Evolutionary conservation across 2,797 vertebrate genomes (phyloP).

Genomic region (Jordanella pulchra): DNA sequence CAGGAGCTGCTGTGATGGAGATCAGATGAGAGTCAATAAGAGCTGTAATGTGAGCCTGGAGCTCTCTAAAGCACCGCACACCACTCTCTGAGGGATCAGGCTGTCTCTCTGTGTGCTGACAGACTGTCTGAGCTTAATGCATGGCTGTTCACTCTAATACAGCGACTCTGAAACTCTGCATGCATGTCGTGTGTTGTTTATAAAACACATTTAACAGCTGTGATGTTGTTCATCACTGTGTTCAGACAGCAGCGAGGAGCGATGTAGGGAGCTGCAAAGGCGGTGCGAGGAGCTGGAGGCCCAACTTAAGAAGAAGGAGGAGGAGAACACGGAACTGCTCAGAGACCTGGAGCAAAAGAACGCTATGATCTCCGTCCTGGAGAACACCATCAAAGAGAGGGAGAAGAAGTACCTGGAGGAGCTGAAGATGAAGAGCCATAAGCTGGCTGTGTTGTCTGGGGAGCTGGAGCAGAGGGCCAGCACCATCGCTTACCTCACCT

Average conservation of each 20-base stretch:
- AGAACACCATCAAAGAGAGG: slow-evolving; percentile 92
- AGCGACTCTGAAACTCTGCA: not conserved
- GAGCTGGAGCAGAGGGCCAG: slow-evolving; percentile 96
- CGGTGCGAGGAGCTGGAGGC: slow-evolving; percentile 92
- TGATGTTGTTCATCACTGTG: slow-evolving; percentile 1
- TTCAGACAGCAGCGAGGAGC: slow-evolving; percentile 81
- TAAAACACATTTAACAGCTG: slow-evolving; percentile 7
- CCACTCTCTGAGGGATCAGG: slow-evolving; percentile 46
- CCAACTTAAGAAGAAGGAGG: slow-evolving; percentile 89
- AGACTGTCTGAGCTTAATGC: slow-evolving; percentile 48
- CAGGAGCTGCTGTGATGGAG: slow-evolving; percentile 53
- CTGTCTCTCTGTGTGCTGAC: slow-evolving; percentile 32
- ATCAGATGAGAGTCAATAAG: slow-evolving; percentile 54
- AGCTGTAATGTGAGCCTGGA: slow-evolving; percentile 64
- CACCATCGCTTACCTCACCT: slow-evolving; percentile 94
- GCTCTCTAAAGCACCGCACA: slow-evolving; percentile 50
- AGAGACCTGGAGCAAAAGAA: slow-evolving; percentile 94
- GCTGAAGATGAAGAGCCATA: slow-evolving; percentile 96
- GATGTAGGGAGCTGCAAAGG: slow-evolving; percentile 86
- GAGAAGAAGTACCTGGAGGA: slow-evolving; percentile 97
- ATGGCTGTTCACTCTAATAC: slow-evolving; percentile 25
- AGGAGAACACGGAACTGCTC: slow-evolving; percentile 88
- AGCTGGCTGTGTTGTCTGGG: slow-evolving; percentile 88
- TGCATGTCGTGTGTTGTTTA: not conserved
- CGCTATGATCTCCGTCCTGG: slow-evolving; percentile 91